Conservation (phyloP, 2,113 vertebrate genomes). For the Cebus imitator region DNA sequence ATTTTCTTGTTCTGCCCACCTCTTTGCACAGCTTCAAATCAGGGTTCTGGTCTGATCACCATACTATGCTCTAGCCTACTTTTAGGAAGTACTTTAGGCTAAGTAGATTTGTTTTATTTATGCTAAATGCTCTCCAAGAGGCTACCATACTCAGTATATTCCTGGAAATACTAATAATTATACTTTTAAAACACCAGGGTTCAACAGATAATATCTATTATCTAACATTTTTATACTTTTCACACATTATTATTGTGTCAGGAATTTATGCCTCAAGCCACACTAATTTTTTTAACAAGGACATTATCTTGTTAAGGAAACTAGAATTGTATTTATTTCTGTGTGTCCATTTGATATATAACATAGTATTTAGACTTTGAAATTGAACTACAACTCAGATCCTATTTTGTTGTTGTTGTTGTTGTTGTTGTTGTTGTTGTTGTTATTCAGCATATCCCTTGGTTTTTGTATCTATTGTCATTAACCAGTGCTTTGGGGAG, state of each 20-base stretch:
- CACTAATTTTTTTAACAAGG: neutral
- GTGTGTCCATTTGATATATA: neutral
- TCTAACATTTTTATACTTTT: neutral
- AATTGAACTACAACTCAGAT: neutral
- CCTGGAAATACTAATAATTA: slow-evolving; percentile 23
- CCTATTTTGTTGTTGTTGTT: slow-evolving; percentile 4
- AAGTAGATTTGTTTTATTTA: neutral
- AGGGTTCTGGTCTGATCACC: neutral
- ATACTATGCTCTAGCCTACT: neutral
- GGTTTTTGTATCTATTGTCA: slow-evolving; percentile 9
- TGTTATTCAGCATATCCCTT: neutral
- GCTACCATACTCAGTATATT: neutral
- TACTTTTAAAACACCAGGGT: neutral
- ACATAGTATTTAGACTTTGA: neutral
- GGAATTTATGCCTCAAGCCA: neutral
- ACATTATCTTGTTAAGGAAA: neutral
- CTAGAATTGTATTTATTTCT: neutral
- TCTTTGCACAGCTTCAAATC: neutral
- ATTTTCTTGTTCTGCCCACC: neutral
- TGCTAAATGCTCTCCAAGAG: neutral
- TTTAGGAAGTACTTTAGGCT: neutral
- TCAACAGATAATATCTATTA: neutral
- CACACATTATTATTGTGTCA: neutral
- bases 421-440: neutral
- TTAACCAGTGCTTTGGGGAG: neutral